Evolutionary conservation across 92 coral and sea anemone species (phyloP), one percentile per base, ranked within the genome.

Genomic region (Actinernus sp.): DNA sequence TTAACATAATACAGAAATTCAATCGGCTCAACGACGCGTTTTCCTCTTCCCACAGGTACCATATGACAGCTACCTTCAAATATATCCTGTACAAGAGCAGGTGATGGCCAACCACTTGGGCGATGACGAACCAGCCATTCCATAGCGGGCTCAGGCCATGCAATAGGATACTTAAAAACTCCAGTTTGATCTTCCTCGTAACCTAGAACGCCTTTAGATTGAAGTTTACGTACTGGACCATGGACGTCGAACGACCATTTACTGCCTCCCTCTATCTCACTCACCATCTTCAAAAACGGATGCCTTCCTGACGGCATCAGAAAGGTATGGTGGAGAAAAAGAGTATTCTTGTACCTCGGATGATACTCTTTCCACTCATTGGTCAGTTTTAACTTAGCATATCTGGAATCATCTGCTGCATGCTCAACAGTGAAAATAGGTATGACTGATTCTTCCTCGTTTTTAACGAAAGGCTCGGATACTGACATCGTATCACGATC

Each of bases 121-220:
- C 96, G 96, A 3, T 63, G 73, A 30, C 92, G 92, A 29, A 74
- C 60, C 69, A 90, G 29, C 96, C 92, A 90, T 19, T 90, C 89
- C 96, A 86, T 90, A 8, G 96, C 96, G 2, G 73, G 71, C 44
- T 74, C 92, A 25, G 92, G 96, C 92, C 96, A 90, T 7, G 86
- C 81, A 8, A 25, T 43, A 1, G 96, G 92, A 44, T 80, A 90
- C 65, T 59, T 69, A 56, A 90, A 90, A 29, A 86, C 89, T 0
- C 24, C 43, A 0, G 86, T 63, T 5, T 86, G 29, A 55, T 86
- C 96, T 48, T 32, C 76, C 53, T 86, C 96, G 31, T 23, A 75
- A 16, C 17, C 46, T 5, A 56, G 33, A 40, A 53, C 58, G 2
- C 78, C 68, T 27, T 39, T 57, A 25, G 49, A 33, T 23, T 74